Evolutionary conservation across 2,888 invertebrate genomes (phyloP).

Genomic region (Bhutanitis thaidina): DNA sequence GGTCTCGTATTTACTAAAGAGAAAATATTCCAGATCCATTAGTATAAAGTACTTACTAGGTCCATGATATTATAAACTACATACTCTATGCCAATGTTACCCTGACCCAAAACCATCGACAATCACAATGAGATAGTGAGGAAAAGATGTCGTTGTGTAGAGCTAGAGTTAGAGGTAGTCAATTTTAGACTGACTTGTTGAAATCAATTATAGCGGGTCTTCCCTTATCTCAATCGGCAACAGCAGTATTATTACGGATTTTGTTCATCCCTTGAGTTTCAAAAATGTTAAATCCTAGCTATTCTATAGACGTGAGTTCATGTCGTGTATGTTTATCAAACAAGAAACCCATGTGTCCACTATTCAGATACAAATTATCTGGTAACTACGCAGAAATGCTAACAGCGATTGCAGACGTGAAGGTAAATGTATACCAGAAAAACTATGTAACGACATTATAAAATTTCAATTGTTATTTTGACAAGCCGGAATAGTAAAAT

Average conservation of each 20-base stretch:
- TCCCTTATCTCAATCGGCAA: slow-evolving; percentile 24
- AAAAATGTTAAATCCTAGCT: slow-evolving; percentile 51
- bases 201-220: slow-evolving; percentile 11
- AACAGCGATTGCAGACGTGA: slow-evolving; percentile 71
- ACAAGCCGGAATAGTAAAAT: neutral
- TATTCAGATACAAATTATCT: slow-evolving; percentile 69
- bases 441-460: neutral
- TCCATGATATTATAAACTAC: no score
- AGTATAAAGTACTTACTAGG: no score
- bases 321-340: slow-evolving; percentile 69
- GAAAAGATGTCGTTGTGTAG: no score
- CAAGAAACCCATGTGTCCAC: slow-evolving; percentile 65
- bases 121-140: no score
- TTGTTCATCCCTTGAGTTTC: slow-evolving; percentile 39
- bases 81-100: no score
- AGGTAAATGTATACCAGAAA: slow-evolving; percentile 38
- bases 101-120: no score
- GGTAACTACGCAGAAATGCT: slow-evolving; percentile 78
- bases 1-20: no score
- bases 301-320: slow-evolving; percentile 53
- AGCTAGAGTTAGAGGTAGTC: neutral
- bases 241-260: slow-evolving; percentile 40
- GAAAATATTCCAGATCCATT: no score
- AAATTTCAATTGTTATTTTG: neutral
- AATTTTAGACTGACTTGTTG: neutral